Base-by-base conservation (phyloP, 2,797 vertebrate species). In the Diplodus puntazzo region DNA sequence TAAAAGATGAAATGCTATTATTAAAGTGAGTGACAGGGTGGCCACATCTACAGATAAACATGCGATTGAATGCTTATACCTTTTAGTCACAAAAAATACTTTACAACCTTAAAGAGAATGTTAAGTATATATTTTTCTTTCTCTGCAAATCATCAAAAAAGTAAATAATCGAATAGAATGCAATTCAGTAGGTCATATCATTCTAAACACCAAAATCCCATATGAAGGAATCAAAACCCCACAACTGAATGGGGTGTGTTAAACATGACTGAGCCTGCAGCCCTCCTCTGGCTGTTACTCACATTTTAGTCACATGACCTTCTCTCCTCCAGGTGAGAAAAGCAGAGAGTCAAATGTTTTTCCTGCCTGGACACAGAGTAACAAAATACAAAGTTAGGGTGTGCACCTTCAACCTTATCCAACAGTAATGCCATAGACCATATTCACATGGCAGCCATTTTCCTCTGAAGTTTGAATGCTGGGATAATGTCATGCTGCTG, bases 251-350 rank as follows among this genome's bases (percentile, higher is more conserved):
- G 25, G 25, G 71, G 77, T 53, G 75, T 79, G 81, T 61, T 61
- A 23, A 27, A 79, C 80, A 83, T 73, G 83, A 86, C 84, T 7
- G 43, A 59, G 79, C 79, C 42, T 11, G 74, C 42, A 30, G 14
- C 43, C 13, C 12, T 63, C 57, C 71, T 74, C 62, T 43, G 55
- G 46, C 45, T 57, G n/a, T 65, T 82, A 23, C 16, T 80, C 66
- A 59, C 18, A 21, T 43, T 82, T 45, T 2, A 39, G 11, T 84
- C 67, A 72, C 21, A 7, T 64, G 79, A 46, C 42, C 1, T 3
- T 64, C 30, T 59, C 3, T 45, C 3, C 0, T 59, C 7, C 45
- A 66, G 63, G 65, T 65, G 59, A 69, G 66, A 78, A 79, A 73
- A 69, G 48, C 49, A 78, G 80, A 69, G 27, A 76, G 25, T 39